Base-by-base conservation (phyloP, 1,140 invertebrate species). In the Megalonaias nervosa region DNA sequence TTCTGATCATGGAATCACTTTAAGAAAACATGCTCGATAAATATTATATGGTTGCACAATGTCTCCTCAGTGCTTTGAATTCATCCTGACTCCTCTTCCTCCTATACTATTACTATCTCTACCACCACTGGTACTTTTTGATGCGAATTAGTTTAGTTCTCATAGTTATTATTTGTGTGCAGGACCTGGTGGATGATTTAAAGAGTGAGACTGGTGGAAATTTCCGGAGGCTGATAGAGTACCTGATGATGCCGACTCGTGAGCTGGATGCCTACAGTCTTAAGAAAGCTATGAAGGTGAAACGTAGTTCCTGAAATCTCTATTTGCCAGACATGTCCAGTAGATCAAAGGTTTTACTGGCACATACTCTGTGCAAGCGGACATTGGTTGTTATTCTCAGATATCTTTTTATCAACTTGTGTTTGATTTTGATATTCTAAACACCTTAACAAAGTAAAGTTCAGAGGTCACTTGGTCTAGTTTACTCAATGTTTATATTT, bases 161-260 rank as follows among this genome's bases (percentile, higher is more conserved):
- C 26, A 23, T 11, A 11, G 19, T 69, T 16, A 31, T 26, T 67
- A 26, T 71, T 71, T 48, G 68, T 67, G 65, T 83, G 12, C 66
- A 89, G 89, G 85, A 89, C 76, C 81, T 91, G 58, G 79, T 80
- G 13, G 82, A 86, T 1, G 87, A 90, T 71, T 67, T 91, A 14
- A 81, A 88, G 68, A 67, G 76, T 62, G 90, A 91, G 62, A 67
- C 89, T 21, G 82, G 84, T 48, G 89, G 90, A n/a, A 81, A 90
- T 72, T 90, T 91, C 78, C 77, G 83, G 67, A 82, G 82, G 16
- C 71, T 87, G 59, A 85, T 88, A 68, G 58, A 86, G 15, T 87
- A 82, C 16, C 72, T 89, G 55, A 64, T 90, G 75, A 83, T 82
- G 82, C 89, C 81, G 72, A 83, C 79, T 72, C 69, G 81, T 74